Evolutionary conservation across 30 jellyfish, hydroid and myxozoan species (phyloP), one percentile per base, ranked within the genome.

Genomic region (Mastigias papua): DNA sequence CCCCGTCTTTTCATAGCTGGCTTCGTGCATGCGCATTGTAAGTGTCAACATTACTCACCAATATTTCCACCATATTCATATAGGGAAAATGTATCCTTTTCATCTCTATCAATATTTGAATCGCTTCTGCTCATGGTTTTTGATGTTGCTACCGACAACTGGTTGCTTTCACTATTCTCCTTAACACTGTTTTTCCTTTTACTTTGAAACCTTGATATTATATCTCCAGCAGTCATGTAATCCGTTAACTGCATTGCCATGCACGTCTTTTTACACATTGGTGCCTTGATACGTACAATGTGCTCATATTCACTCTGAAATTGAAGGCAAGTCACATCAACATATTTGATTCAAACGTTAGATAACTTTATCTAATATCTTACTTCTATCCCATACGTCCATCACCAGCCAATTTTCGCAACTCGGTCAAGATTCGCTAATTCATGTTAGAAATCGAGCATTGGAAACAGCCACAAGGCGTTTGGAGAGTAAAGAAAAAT

Each of bases 181-280:
- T 80, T 89, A 26, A 49, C 61, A 63, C 97, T 94, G 71, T 89
- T 92, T 31, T 92, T 90, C 10, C 99, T 89, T 23, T 94, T 88
- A 73, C 97, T 90, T 23, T 93, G 97, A 79, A 94, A 94, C 81
- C 94, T 89, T 1, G 97, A 87, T 21, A 94, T 81, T 74, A 94
- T 84, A 33, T 89, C 99, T 31, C 93, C 92, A 0, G 95, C 99
- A 1, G 97, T 94, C 61, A 95, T 84, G 21, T 50, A 34, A 8
- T 85, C 97, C 16, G 97, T 49, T 28, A 94, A 35, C 37, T 94
- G 97, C 33, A 94, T 86, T 22, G 99, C 99, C 99, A 94, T 94
- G 60, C 99, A 90, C 33, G 90, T 92, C 48, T 94, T 94, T 86
- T 94, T 90, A 26, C 93, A 83, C 78, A 67, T 71, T 26, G 99